Evolutionary conservation across 2,888 invertebrate genomes (phyloP).

Genomic region (Chelonus formosanus): DNA sequence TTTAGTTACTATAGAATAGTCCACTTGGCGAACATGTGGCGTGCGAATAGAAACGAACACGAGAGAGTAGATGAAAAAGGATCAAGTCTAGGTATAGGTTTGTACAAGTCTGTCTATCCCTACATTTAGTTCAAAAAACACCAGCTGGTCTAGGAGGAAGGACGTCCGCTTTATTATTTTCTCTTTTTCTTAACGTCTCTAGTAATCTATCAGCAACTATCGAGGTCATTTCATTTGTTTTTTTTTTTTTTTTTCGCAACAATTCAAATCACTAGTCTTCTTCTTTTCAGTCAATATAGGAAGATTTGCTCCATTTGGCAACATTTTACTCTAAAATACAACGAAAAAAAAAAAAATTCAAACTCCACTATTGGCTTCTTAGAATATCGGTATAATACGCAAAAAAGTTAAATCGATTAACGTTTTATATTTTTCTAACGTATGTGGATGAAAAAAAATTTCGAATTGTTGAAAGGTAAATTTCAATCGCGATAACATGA

Average conservation of each 20-base stretch:
- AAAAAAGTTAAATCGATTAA: no score
- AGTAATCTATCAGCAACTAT: background rate
- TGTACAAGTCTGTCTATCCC: no score
- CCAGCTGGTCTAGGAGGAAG: conserved; percentile 61
- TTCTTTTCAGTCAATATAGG: background rate
- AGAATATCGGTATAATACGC: no score
- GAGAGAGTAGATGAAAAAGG: background rate
- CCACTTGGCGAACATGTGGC: conserved; percentile 58
- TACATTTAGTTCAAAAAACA: conserved; percentile 36
- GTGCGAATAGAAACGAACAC: conserved; percentile 58
- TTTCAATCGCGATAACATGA: no score
- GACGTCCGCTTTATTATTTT: conserved; percentile 46
- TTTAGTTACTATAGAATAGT: background rate
- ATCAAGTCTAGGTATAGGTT: background rate
- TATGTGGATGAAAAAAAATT: no score
- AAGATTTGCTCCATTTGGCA: background rate
- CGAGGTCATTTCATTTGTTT: background rate
- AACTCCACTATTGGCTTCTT: no score
- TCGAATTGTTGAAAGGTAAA: no score
- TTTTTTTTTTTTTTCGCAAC: background rate
- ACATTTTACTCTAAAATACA: background rate
- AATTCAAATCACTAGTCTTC: no score
- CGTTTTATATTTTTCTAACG: no score
- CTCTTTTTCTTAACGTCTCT: conserved; percentile 21
- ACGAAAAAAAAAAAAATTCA: no score